Evolutionary conservation across 2,888 invertebrate genomes (phyloP).

Genomic region (Athalia cordata): DNA sequence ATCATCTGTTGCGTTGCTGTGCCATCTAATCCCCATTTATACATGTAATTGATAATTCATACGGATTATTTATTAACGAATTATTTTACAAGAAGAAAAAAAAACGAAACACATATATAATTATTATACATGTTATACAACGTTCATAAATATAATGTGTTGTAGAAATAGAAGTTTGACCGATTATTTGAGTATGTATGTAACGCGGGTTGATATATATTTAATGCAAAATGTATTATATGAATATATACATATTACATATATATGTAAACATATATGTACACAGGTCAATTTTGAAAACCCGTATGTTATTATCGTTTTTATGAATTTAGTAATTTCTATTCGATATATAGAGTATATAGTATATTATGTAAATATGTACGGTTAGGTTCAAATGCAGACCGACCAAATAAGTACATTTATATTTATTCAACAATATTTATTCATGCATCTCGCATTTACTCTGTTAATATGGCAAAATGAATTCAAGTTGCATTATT

Average conservation of each 20-base stretch:
- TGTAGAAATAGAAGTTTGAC: neutral
- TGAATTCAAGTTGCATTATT: neutral
- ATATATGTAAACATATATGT: neutral
- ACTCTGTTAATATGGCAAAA: neutral
- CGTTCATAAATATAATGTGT: too few relatives aligned
- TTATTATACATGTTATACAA: neutral
- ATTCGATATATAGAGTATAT: too few relatives aligned
- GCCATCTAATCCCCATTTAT: neutral
- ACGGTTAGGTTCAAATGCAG: too few relatives aligned
- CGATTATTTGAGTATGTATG: neutral
- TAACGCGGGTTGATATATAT: conserved; percentile 15
- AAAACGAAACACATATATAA: conserved; percentile 7
- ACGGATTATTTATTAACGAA: neutral
- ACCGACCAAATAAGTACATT: too few relatives aligned
- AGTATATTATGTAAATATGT: too few relatives aligned
- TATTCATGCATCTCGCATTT: too few relatives aligned
- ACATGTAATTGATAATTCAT: neutral
- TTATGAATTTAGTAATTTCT: neutral
- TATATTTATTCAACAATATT: too few relatives aligned
- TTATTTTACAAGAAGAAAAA: neutral
- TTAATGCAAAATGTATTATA: conserved; percentile 17
- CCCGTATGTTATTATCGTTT: neutral
- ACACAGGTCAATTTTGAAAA: neutral
- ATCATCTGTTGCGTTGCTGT: too few relatives aligned
- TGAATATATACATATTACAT: neutral